Base-by-base conservation (phyloP, 2,888 invertebrate species). In the Alloplasta piceator region DNA sequence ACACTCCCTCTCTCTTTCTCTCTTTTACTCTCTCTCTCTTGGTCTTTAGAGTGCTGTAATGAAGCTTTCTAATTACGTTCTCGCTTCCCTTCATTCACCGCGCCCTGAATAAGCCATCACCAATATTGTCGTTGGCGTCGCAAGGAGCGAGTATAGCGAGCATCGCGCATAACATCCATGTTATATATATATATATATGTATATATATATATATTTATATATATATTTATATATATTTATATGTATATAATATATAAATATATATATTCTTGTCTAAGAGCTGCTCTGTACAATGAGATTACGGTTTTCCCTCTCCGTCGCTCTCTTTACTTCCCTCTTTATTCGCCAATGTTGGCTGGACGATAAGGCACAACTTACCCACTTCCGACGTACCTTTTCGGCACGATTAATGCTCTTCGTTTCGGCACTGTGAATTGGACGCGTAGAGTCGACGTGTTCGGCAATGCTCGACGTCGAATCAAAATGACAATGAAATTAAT, bases 51-150 rank as follows among this genome's bases (percentile, higher is more conserved):
- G 82, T 83, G 74, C 82, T 77, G 74, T 81, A 82, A 83, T 83
- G 81, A 82, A 82, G 80, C 77, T 80, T 83, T 82, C 80, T 83
- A 83, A 83, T 83, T 80, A 78, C 75, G 78, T 82, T 80, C 60
- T 67, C 73, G 66, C 72, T 60, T 75, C 52, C 78, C 75, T 76
- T 73, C 52, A 50, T 66, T 61, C 56, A 82, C 79, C 52, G 48
- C 12, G 14, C 64, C 7, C 67, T 36, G 55, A 61, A 73, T 48
- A 39, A 66, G 50, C 52, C 70, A 66, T 55, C 70, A 43, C 48
- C 60, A 36, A 46, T 46, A 52, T 55, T 46, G 41, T 39, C 64
- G 50, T 67, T 41, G 50, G 10, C 73, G 43, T 43, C 64, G 58
- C 12, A 7, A 48, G 60, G 14, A 16, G 38, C 43, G 36, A 14